A percentile compares a stretch with the other conserved stretches of the same genome.
These are phyloP conservation scores for Zosterops borbonicus DNA, from an alignment of 2,113 vertebrate species.

Conservation along the genomic window DNA sequence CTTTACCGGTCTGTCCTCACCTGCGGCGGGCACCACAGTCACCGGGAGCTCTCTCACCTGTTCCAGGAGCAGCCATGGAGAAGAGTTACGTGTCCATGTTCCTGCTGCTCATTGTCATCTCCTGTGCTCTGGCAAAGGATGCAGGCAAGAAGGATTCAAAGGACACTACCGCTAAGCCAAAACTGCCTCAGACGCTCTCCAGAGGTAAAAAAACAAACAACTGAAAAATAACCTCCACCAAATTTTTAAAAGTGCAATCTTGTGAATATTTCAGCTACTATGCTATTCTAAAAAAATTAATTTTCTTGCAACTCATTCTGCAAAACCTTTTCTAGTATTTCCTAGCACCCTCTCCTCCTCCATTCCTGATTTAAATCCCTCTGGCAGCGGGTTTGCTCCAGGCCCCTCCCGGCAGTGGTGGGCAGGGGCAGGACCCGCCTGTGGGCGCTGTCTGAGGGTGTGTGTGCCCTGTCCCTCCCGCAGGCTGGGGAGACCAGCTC, in stretches of 20 bases:
- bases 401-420: not conserved
- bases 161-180: conserved; percentile 44
- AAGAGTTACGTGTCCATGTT: conserved; percentile 72
- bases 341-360: not conserved
- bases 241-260: not conserved
- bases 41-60: not conserved
- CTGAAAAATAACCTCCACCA: too few relatives aligned
- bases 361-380: not conserved
- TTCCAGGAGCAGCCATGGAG: conserved; percentile 77
- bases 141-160: conserved; percentile 73
- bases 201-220: conserved; percentile 79
- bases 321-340: not conserved
- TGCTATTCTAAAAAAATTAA: not conserved
- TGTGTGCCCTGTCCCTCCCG: not conserved
- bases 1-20: fast-evolving
- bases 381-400: fast-evolving
- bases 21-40: fast-evolving
- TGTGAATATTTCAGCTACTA: not conserved
- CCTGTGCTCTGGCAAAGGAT: conserved; percentile 77
- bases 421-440: not conserved
- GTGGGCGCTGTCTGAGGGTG: not conserved
- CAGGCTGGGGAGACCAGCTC: conserved; percentile 95
- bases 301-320: not conserved
- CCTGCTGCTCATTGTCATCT: conserved; percentile 80
- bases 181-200: conserved; percentile 89